Conservation (phyloP, 2,797 vertebrate genomes). For the Hylomyscus alleni region DNA sequence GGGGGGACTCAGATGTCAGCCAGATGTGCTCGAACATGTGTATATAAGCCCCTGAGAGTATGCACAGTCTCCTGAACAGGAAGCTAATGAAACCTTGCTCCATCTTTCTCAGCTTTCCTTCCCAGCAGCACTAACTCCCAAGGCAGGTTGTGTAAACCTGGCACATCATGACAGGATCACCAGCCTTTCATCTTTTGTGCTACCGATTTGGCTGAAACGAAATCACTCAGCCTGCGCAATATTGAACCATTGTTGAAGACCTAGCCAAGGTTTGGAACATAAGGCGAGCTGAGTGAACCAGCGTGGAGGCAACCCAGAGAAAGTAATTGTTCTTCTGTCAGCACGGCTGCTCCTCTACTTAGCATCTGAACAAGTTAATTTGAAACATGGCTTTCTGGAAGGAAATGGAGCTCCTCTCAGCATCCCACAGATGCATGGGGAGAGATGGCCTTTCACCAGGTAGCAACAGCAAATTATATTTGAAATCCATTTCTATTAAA, state of each 20-base stretch:
- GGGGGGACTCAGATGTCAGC: neutral
- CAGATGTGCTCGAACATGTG: fast-evolving
- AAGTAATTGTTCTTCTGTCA: constrained; percentile 87
- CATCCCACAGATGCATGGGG: constrained; percentile 80
- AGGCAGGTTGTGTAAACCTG: constrained; percentile 82
- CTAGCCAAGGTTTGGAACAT: constrained; percentile 85
- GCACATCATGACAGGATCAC: constrained; percentile 77
- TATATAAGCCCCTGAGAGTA: neutral
- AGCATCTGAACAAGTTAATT: constrained; percentile 90
- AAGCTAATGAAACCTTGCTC: neutral
- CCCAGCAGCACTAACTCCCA: constrained; percentile 72
- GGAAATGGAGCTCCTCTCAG: constrained; percentile 81
- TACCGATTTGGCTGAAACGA: constrained; percentile 85
- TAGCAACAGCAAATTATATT: constrained; percentile 78
- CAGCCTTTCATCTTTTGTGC: constrained; percentile 85
- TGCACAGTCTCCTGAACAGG: neutral
- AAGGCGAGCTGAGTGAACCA: constrained; percentile 85
- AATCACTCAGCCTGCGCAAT: constrained; percentile 81
- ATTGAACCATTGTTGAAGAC: constrained; percentile 82
- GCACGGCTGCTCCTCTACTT: constrained; percentile 83
- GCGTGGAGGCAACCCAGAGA: constrained; percentile 81
- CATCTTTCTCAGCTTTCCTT: neutral
- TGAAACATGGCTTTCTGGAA: constrained; percentile 85
- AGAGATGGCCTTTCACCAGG: constrained; percentile 81
- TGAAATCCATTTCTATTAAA: constrained; percentile 75